Conservation (phyloP, 1,140 invertebrate species). For the Zaprionus ghesquierei region DNA sequence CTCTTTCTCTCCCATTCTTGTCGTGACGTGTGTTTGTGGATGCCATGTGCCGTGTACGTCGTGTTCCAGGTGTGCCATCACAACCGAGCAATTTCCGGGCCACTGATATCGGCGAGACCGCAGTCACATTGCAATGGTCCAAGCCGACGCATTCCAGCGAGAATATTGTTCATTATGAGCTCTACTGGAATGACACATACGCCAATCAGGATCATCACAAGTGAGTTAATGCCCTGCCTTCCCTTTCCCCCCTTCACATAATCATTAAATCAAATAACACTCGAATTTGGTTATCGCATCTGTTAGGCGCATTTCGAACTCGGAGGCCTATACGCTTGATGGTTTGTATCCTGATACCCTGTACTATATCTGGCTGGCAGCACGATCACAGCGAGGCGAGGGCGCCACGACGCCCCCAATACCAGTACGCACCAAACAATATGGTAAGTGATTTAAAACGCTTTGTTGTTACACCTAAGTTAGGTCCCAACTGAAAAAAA, state of each 20-base stretch:
- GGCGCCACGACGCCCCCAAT: slow-evolving; percentile 97
- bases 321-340: slow-evolving; percentile 92
- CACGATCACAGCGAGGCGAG: slow-evolving; percentile 94
- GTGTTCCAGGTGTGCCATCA: slow-evolving; percentile 91
- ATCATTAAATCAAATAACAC: slow-evolving; percentile 3
- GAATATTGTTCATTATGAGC: slow-evolving; percentile 96
- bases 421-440: slow-evolving; percentile 96
- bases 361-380: slow-evolving; percentile 98
- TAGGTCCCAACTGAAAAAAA: slow-evolving; percentile 27
- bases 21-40: not conserved
- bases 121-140: slow-evolving; percentile 94
- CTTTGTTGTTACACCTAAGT: slow-evolving; percentile 31
- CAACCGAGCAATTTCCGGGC: slow-evolving; percentile 95
- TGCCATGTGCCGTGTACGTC: slow-evolving; percentile 20
- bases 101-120: slow-evolving; percentile 91
- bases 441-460: slow-evolving; percentile 89
- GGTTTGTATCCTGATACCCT: slow-evolving; percentile 97
- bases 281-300: not conserved
- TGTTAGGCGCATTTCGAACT: slow-evolving; percentile 88
- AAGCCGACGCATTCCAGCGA: slow-evolving; percentile 94
- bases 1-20: slow-evolving; percentile 5
- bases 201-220: slow-evolving; percentile 89
- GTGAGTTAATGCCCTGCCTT: slow-evolving; percentile 83
- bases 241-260: not conserved
- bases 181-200: slow-evolving; percentile 99